Base-by-base conservation (phyloP, 2,888 invertebrate species). In the Furcula furcula region DNA sequence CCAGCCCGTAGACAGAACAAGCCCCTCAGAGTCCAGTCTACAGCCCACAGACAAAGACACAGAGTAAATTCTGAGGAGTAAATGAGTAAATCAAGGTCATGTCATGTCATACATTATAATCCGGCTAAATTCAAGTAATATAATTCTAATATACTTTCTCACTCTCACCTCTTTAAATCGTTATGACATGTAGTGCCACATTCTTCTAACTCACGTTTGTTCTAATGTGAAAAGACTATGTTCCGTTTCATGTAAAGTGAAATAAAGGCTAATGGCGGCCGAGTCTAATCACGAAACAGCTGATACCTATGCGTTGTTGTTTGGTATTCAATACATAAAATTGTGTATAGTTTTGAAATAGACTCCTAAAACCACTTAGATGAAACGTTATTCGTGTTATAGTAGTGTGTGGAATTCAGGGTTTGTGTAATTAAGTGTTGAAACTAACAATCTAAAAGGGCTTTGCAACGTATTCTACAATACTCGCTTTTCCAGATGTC, bases 401-500 rank as follows among this genome's bases (percentile, higher is more conserved):
- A 64, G 56, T 66, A 68, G 61, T 73, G 63, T 74, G 75, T 79
- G 77, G 76, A 81, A 66, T 72, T 73, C 84, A 87, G 84, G 84
- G 87, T 86, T 71, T 51, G 87, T 85, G 62, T 40, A 55, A 47
- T 65, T 60, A 41, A 47, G 54, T 64, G 56, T 59, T 53, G 52
- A 43, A 42, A 59, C 56, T 56, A 48, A 52, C 48, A 53, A 41
- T 53, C 58, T 46, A 54, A 40, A 42, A 45, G 47, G 54, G 40
- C 44, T 55, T 56, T 67, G 59, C 55, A 62, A 59, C 52, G 62
- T 64, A 67, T 77, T 69, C 63, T 76, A 79, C 51, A 74, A 68
- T 73, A 73, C 57, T 81, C 60, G 71, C 55, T 76, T 77, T 88
- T 89, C 75, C 86, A 91, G 90, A 95, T 95, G 95, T 94, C 95